These are phyloP conservation scores for Cebidichthys violaceus DNA, from an alignment of 2,113 vertebrate genomes.

Conservation along the genomic window DNA sequence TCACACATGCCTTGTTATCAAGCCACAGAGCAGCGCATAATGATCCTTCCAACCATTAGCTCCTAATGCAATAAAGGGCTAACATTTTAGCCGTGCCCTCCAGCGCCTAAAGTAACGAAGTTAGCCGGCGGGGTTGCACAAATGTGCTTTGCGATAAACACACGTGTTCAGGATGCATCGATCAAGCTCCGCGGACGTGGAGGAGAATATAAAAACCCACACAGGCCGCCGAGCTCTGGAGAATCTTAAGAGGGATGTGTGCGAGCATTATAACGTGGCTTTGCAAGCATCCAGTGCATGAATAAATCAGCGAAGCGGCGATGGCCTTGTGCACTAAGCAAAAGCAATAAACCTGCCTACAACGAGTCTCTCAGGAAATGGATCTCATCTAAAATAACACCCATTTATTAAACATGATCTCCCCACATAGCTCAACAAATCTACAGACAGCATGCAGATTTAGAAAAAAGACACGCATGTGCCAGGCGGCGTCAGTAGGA, in stretches of 20 bases:
- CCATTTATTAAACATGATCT: constrained; percentile 76
- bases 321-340: constrained; percentile 62
- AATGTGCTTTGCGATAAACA: constrained; percentile 65
- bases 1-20: constrained; percentile 79
- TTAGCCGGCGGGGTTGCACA: constrained; percentile 69
- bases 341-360: constrained; percentile 73
- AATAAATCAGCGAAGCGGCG: constrained; percentile 68
- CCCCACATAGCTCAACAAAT: constrained; percentile 48
- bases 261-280: constrained; percentile 60
- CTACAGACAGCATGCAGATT: constrained; percentile 48
- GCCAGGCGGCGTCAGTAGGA: constrained; percentile 37
- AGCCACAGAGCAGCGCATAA: constrained; percentile 76
- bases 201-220: constrained; percentile 55
- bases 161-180: constrained; percentile 51
- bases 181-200: constrained; percentile 40
- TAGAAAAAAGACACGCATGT: constrained; percentile 42
- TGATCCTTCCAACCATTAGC: constrained; percentile 77
- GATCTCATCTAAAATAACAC: constrained; percentile 70
- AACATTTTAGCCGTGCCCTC: constrained; percentile 74
- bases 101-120: constrained; percentile 69
- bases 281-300: constrained; percentile 64
- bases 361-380: constrained; percentile 52
- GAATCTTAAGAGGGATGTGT: constrained; percentile 64
- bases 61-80: constrained; percentile 77
- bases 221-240: constrained; percentile 48